Conservation (phyloP, 2,113 vertebrate genomes). For the Ramphastos sulfuratus region DNA sequence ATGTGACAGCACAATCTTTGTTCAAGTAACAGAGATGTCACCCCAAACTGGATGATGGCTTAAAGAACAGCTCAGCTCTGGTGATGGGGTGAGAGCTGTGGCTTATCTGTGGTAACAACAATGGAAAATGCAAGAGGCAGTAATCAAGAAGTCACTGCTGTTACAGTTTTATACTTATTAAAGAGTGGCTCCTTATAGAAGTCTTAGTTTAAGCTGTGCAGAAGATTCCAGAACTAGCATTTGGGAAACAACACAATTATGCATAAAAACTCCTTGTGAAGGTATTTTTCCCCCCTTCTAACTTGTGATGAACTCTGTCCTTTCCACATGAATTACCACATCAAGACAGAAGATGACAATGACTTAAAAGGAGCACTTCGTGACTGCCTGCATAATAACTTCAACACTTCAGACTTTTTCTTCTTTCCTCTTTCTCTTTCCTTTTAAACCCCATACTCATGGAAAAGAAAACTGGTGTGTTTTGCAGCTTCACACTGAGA, state of each 20-base stretch:
- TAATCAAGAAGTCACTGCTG: background rate
- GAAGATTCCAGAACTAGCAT: background rate
- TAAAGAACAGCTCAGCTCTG: background rate
- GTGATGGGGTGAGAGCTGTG: background rate
- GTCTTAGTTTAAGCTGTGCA: background rate
- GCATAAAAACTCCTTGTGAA: background rate
- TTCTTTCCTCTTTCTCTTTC: background rate
- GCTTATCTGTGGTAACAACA: background rate
- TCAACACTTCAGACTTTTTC: background rate
- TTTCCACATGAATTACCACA: background rate
- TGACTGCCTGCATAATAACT: background rate
- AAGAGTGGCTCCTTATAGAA: background rate
- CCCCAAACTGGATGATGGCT: background rate
- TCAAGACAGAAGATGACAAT: background rate
- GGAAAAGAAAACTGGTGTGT: background rate
- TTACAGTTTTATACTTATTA: background rate
- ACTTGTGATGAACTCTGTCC: background rate
- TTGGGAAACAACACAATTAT: background rate
- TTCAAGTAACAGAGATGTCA: background rate
- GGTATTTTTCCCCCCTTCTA: background rate
- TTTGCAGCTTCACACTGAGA: conserved; percentile 21
- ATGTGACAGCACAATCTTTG: background rate
- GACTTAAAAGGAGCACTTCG: background rate
- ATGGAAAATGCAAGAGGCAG: background rate
- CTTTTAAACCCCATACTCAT: background rate